Percentiles rank a stretch among this genome's conserved stretches.
phyloP scores from a whole-genome alignment of 2,888 invertebrate genomes.

The Catocala sponsa region DNA sequence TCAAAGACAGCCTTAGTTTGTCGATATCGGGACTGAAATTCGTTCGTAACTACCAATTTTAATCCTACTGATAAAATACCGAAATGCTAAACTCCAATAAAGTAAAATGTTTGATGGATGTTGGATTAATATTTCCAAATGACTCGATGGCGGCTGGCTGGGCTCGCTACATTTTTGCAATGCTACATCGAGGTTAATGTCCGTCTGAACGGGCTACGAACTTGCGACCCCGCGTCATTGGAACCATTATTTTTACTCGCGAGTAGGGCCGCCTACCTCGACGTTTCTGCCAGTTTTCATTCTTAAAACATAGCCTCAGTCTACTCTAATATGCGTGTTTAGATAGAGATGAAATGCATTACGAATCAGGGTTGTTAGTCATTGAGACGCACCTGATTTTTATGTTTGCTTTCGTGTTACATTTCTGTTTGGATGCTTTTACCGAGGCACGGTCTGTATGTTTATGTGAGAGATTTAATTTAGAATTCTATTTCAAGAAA shows the following conservation, averaged over 20 bases:
- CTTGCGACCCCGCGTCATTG: conserved; percentile 65
- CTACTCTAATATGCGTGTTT: conserved; percentile 8
- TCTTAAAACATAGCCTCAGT: conserved; percentile 15
- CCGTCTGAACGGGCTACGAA: conserved; percentile 64
- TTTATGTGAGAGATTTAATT: neutral
- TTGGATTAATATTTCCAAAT: conserved; percentile 30
- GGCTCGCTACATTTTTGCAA: conserved; percentile 48
- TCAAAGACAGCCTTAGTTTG: neutral
- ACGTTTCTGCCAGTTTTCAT: conserved; percentile 34
- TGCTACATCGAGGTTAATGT: conserved; percentile 61
- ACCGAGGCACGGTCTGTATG: neutral
- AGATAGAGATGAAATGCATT: conserved; percentile 15
- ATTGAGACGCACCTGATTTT: conserved; percentile 15
- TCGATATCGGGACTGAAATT: neutral
- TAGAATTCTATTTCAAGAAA: neutral
- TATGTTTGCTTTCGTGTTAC: neutral
- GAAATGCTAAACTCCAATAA: conserved; percentile 15
- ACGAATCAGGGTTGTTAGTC: conserved; percentile 14
- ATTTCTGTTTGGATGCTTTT: conserved; percentile 4
- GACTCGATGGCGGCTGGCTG: conserved; percentile 16
- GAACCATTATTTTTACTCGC: conserved; percentile 57
- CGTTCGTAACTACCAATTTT: neutral
- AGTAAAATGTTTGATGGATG: conserved; percentile 26
- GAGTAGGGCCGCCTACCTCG: conserved; percentile 41
- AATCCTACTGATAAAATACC: neutral